phyloP scores from a whole-genome alignment of 1,140 invertebrate genomes.

The Lucilia sericata region DNA sequence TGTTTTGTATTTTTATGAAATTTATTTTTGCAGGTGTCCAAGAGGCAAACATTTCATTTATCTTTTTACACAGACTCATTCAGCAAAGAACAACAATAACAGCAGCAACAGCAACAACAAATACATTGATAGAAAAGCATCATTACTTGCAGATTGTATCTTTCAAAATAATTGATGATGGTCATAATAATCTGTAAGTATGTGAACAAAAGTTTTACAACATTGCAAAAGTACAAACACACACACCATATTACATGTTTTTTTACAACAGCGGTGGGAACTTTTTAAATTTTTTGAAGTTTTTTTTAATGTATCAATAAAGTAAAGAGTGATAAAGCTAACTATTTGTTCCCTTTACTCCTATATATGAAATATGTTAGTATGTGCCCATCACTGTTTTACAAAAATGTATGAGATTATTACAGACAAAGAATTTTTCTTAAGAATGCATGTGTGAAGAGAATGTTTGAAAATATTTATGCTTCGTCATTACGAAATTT shows the following conservation, averaged over 20 bases:
- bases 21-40: conserved; percentile 32
- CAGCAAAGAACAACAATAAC: not conserved
- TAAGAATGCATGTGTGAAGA: too few relatives aligned
- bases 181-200: conserved; percentile 36
- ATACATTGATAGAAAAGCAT: conserved; percentile 26
- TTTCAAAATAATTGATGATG: conserved; percentile 35
- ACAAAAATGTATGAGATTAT: too few relatives aligned
- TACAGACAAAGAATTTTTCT: too few relatives aligned
- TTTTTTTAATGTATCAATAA: too few relatives aligned
- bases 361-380: too few relatives aligned
- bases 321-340: too few relatives aligned
- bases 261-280: too few relatives aligned
- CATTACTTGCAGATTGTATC: conserved; percentile 40
- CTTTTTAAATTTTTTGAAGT: too few relatives aligned
- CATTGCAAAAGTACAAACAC: not conserved
- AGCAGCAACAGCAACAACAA: not conserved
- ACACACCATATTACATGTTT: not conserved
- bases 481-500: too few relatives aligned
- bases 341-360: too few relatives aligned
- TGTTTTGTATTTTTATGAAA: not conserved
- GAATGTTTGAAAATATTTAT: too few relatives aligned
- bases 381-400: too few relatives aligned
- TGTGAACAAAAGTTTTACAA: conserved; percentile 14
- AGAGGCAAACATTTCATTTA: conserved; percentile 34
- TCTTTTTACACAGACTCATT: not conserved